A percentile compares a stretch with the other conserved stretches of the same genome.
Evolutionary conservation across 2,797 vertebrate species (phyloP).

Genomic region (Sebastes itinus): DNA sequence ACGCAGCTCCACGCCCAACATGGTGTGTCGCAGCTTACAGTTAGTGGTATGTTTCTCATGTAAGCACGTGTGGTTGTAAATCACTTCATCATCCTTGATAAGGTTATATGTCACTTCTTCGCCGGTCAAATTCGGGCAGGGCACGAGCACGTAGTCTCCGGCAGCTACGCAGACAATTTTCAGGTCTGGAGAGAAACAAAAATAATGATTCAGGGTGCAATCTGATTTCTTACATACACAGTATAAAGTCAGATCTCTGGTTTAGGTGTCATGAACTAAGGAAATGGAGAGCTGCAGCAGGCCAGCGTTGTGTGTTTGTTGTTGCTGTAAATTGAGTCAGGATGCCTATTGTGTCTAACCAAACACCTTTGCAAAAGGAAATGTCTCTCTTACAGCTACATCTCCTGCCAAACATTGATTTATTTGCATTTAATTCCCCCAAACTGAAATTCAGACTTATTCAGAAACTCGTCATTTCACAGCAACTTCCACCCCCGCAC

Average conservation of each 20-base stretch:
- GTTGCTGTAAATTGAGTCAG: background rate
- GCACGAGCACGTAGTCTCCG: background rate
- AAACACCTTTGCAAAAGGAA: constrained; percentile 10
- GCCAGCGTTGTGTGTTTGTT: background rate
- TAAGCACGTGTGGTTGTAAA: rapidly evolving
- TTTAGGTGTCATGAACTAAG: background rate
- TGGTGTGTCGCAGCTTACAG: rapidly evolving
- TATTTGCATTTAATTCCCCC: constrained; percentile 19
- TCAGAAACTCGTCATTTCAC: constrained; percentile 26
- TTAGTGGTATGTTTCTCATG: rapidly evolving
- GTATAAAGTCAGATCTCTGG: background rate
- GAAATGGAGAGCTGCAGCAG: background rate
- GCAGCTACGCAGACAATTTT: rapidly evolving
- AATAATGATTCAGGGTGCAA: background rate
- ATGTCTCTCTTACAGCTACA: background rate
- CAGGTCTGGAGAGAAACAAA: constrained; percentile 12
- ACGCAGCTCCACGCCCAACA: rapidly evolving
- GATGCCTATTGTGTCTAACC: background rate
- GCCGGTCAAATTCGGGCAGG: constrained; percentile 22
- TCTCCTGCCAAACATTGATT: constrained; percentile 1
- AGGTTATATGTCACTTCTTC: background rate
- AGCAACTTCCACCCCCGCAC: constrained; percentile 26
- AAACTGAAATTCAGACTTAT: background rate
- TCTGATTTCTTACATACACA: background rate
- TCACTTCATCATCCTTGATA: rapidly evolving